Evolutionary conservation across 2,888 invertebrate genomes (phyloP).

Genomic region (Galeopsomyia nigrocyanea): DNA sequence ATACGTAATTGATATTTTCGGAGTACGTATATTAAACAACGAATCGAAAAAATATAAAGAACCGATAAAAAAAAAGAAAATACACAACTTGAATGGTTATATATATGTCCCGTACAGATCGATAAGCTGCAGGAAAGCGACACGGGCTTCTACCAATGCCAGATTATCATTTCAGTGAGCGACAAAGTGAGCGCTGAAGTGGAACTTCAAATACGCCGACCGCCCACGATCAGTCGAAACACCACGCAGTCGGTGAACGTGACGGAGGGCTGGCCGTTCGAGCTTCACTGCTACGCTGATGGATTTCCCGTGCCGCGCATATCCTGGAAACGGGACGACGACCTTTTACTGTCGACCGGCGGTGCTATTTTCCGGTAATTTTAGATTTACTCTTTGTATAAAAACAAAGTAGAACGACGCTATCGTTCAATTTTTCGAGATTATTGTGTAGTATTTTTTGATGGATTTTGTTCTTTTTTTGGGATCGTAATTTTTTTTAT

Average conservation of each 20-base stretch:
- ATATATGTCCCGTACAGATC: constrained; percentile 25
- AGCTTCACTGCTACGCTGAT: constrained; percentile 42
- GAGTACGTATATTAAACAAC: no score
- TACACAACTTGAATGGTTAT: background rate
- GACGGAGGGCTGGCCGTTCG: constrained; percentile 32
- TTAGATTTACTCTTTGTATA: background rate
- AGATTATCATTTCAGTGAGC: constrained; percentile 25
- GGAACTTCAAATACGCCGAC: constrained; percentile 43
- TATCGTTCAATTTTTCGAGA: no score
- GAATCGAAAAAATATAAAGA: no score
- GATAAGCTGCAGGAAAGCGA: constrained; percentile 41
- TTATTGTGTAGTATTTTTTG: no score
- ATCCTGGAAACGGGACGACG: constrained; percentile 43
- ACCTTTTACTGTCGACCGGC: constrained; percentile 34
- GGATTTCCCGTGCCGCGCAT: constrained; percentile 45
- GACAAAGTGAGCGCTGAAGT: constrained; percentile 34
- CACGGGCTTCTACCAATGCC: constrained; percentile 44
- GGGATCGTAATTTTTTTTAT: no score
- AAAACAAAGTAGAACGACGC: no score
- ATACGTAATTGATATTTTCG: no score
- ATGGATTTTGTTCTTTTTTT: no score
- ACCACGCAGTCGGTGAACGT: constrained; percentile 33
- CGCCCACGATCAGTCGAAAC: constrained; percentile 35
- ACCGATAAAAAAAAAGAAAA: no score
- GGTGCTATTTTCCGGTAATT: constrained; percentile 38